These are phyloP conservation scores for Siphamia tubifer DNA, from an alignment of 2,113 vertebrate species.

Conservation along the genomic window DNA sequence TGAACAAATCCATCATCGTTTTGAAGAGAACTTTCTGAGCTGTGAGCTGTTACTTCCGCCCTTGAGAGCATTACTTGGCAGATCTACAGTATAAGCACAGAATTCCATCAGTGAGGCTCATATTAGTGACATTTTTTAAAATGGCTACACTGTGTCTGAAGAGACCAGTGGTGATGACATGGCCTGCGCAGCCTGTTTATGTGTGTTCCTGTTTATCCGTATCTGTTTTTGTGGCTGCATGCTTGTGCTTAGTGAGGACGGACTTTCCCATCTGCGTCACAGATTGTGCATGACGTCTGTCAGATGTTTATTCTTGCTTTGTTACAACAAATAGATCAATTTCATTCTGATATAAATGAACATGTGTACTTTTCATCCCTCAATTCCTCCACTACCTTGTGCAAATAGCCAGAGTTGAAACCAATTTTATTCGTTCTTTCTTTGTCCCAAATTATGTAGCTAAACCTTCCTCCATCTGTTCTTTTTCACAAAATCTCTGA, in stretches of 20 bases:
- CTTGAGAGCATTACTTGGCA: slow-evolving; percentile 11
- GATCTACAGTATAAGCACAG: background rate
- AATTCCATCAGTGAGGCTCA: slow-evolving; percentile 6
- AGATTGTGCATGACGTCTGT: slow-evolving; percentile 22
- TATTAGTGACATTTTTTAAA: slow-evolving; percentile 22
- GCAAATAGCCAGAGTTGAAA: background rate
- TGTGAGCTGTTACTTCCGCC: slow-evolving; percentile 33
- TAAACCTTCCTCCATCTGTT: background rate
- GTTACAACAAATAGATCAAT: slow-evolving; percentile 34
- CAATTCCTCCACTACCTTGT: background rate
- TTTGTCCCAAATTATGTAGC: background rate
- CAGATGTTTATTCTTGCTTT: slow-evolving; percentile 16
- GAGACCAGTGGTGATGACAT: background rate
- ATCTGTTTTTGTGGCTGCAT: background rate
- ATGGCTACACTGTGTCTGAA: slow-evolving; percentile 27
- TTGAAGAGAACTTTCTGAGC: slow-evolving; percentile 29
- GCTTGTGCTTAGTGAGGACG: slow-evolving; percentile 34
- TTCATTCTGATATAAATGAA: background rate
- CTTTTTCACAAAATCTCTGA: background rate
- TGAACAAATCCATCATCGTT: slow-evolving; percentile 27
- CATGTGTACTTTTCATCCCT: slow-evolving; percentile 9
- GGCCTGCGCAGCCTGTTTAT: background rate
- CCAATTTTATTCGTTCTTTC: background rate
- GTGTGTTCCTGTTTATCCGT: background rate
- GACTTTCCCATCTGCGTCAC: slow-evolving; percentile 65